phyloP scores from a whole-genome alignment of 2,888 invertebrate genomes.

The Microplitis deprimator region DNA sequence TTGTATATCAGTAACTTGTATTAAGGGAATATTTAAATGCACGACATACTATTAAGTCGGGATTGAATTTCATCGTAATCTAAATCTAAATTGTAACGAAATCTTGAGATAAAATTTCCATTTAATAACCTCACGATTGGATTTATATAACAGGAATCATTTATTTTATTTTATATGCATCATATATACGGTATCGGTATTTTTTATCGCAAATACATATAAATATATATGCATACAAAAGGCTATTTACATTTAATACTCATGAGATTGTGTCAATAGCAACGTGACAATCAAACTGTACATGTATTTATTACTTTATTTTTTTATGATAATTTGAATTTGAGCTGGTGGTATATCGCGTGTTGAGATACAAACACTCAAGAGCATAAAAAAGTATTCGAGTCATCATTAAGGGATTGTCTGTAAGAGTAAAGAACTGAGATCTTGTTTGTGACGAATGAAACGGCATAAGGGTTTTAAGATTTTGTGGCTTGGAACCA shows the following conservation, averaged over 20 bases:
- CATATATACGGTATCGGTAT: conserved; percentile 1
- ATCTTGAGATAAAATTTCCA: conserved; percentile 5
- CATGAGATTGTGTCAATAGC: conserved; percentile 4
- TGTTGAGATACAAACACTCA: too few relatives aligned
- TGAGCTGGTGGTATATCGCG: background rate
- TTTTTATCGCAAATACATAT: background rate
- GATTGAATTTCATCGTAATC: background rate
- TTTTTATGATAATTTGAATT: background rate
- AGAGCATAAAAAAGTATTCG: too few relatives aligned
- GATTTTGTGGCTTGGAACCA: conserved; percentile 31
- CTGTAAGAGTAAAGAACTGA: background rate
- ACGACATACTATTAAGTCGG: conserved; percentile 6
- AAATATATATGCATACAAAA: background rate
- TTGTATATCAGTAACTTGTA: background rate
- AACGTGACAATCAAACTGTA: background rate
- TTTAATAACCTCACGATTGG: background rate
- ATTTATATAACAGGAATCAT: background rate
- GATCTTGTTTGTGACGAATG: conserved; percentile 33
- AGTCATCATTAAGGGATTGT: too few relatives aligned
- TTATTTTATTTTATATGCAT: background rate
- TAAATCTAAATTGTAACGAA: conserved; percentile 11
- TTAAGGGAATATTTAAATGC: background rate
- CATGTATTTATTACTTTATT: background rate
- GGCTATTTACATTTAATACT: conserved; percentile 7
- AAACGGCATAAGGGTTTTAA: conserved; percentile 4